Percentiles rank a stretch among this genome's conserved stretches.
phyloP scores from a whole-genome alignment of 2,113 vertebrate species.

The Bambusicola thoracicus region DNA sequence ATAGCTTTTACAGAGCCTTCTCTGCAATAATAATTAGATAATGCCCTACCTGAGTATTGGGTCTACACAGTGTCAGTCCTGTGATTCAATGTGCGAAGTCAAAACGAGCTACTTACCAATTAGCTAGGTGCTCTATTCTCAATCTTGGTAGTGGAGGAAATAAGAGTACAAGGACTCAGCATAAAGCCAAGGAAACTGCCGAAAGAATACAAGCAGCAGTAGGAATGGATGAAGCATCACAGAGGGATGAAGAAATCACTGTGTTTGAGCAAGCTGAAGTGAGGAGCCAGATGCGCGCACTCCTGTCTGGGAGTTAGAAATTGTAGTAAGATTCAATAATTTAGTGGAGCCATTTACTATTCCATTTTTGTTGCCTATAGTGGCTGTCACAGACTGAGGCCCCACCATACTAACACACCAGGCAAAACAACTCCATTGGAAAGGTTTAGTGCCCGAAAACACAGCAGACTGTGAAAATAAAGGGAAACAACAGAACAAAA shows the following conservation, averaged over 20 bases:
- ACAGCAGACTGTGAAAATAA: neutral
- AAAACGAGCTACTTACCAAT: neutral
- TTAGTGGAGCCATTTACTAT: neutral
- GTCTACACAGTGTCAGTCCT: neutral
- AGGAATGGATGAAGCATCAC: neutral
- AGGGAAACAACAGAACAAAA: neutral
- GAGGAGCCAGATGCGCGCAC: neutral
- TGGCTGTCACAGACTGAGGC: neutral
- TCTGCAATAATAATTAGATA: neutral
- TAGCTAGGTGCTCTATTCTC: neutral
- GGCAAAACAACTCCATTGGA: neutral
- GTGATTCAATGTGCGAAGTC: neutral
- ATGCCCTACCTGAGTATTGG: neutral
- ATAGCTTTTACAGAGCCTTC: neutral
- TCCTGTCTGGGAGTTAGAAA: neutral
- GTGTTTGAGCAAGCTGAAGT: neutral
- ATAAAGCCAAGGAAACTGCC: neutral
- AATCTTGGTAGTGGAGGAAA: neutral
- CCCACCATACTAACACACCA: neutral
- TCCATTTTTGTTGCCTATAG: neutral
- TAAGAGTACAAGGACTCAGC: neutral
- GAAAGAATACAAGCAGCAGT: neutral
- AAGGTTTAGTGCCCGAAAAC: neutral
- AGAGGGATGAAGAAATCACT: neutral
- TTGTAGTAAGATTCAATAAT: conserved; percentile 3